A percentile compares a stretch with the other conserved stretches of the same genome.
phyloP scores from a whole-genome alignment of 2,888 invertebrate genomes.

The Trichogramma evanescens region DNA sequence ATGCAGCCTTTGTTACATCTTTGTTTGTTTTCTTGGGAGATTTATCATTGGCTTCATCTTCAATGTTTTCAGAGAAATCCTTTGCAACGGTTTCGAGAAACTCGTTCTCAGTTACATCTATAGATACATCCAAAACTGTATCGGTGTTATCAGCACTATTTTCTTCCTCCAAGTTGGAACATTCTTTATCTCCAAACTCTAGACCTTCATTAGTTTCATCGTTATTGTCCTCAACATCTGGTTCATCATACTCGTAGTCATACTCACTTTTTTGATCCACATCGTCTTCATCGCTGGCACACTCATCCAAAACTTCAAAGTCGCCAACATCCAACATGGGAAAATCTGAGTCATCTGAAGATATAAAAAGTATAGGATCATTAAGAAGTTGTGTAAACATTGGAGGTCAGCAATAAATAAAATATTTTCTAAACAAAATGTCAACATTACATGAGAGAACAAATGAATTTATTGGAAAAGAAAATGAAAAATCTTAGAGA shows the following conservation, averaged over 20 bases:
- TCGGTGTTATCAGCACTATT: conserved; percentile 27
- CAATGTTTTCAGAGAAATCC: conserved; percentile 29
- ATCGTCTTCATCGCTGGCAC: conserved; percentile 21
- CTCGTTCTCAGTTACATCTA: conserved; percentile 21
- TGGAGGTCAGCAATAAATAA: too few species aligned
- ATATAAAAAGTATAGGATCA: background rate
- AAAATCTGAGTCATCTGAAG: conserved; percentile 28
- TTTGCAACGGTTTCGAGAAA: conserved; percentile 23
- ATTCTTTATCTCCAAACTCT: conserved; percentile 5
- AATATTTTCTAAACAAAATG: too few species aligned
- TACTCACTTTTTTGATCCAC: background rate
- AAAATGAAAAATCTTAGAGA: too few species aligned
- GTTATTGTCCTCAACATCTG: background rate
- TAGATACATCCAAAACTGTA: conserved; percentile 26
- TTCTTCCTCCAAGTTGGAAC: conserved; percentile 17
- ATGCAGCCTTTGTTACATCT: background rate
- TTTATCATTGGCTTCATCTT: conserved; percentile 21
- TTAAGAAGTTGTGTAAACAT: background rate
- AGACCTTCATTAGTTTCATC: background rate
- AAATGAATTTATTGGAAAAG: too few species aligned
- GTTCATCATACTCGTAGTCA: background rate
- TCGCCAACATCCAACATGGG: conserved; percentile 35
- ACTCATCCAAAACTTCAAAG: conserved; percentile 31
- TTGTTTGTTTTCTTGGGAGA: background rate
- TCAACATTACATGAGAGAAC: too few species aligned